A percentile compares a stretch with the other conserved stretches of the same genome.
Evolutionary conservation across 2,797 vertebrate species (phyloP).

Genomic region (Spheniscus humboldti): DNA sequence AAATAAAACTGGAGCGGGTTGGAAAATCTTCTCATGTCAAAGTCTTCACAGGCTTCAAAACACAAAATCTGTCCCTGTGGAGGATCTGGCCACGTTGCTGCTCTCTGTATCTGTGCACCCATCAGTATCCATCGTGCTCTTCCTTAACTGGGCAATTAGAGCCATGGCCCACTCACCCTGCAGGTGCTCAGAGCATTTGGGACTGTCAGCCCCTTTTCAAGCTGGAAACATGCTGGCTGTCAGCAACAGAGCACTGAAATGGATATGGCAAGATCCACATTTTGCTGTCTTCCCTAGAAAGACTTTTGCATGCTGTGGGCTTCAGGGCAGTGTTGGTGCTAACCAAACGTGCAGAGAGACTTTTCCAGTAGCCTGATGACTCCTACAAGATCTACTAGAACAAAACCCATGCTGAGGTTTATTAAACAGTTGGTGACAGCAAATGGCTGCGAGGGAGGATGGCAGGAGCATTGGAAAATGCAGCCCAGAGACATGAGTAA

Average conservation of each 20-base stretch:
- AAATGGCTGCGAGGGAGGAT: neutral
- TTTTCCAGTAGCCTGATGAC: neutral
- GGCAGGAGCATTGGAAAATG: neutral
- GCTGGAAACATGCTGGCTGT: neutral
- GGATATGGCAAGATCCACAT: neutral
- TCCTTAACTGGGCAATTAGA: neutral
- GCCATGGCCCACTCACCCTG: neutral
- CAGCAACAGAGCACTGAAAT: neutral
- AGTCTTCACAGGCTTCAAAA: neutral
- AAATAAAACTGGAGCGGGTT: neutral
- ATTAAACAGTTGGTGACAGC: slow-evolving; percentile 17
- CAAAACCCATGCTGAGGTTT: neutral
- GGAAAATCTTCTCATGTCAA: neutral
- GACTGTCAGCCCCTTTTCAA: neutral
- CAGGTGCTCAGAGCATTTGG: neutral
- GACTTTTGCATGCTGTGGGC: accelerated
- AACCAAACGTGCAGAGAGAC: accelerated
- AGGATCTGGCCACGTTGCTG: neutral
- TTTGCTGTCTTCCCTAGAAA: neutral
- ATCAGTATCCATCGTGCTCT: neutral
- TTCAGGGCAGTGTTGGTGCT: accelerated
- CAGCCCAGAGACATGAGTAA: neutral
- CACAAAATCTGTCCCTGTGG: neutral
- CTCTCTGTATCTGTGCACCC: neutral
- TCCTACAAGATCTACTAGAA: neutral